Evolutionary conservation across 37 sponge, comb jelly and placozoan species (phyloP).

Genomic region (Petrosia ficiformis): DNA sequence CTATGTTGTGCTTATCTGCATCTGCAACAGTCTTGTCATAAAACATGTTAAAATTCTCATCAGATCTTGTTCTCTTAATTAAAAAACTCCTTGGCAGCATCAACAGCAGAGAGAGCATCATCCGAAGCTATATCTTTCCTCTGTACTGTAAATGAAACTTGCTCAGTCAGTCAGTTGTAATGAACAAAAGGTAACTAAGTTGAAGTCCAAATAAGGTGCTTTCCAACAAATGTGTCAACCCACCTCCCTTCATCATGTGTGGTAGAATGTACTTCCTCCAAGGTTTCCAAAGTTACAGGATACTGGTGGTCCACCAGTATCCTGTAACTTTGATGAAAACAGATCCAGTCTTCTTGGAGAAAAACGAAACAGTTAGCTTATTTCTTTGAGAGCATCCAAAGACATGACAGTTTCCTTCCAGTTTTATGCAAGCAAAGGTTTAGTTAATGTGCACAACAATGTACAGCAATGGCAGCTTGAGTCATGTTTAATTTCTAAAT

Average conservation of each 20-base stretch:
- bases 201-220: neutral
- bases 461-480: slow-evolving; percentile 64
- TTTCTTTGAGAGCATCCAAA: slow-evolving; percentile 48
- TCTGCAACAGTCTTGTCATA: neutral
- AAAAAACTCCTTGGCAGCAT: neutral
- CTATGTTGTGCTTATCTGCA: neutral
- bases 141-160: neutral
- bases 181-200: neutral
- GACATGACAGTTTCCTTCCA: slow-evolving; percentile 25
- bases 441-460: slow-evolving; percentile 57
- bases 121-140: neutral
- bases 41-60: neutral
- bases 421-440: slow-evolving; percentile 66
- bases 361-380: slow-evolving; percentile 33
- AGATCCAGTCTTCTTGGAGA: slow-evolving; percentile 59
- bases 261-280: too few relatives aligned
- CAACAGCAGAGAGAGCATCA: slow-evolving; percentile 1
- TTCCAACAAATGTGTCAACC: neutral
- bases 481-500: slow-evolving; percentile 22
- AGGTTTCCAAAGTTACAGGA: too few relatives aligned
- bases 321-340: slow-evolving; percentile 1
- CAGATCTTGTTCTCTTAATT: neutral
- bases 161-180: neutral
- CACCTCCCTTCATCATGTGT: too few relatives aligned
- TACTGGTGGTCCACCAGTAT: slow-evolving; percentile 62